Base-by-base conservation (phyloP, 2,113 vertebrate genomes). In the Jacana jacana region DNA sequence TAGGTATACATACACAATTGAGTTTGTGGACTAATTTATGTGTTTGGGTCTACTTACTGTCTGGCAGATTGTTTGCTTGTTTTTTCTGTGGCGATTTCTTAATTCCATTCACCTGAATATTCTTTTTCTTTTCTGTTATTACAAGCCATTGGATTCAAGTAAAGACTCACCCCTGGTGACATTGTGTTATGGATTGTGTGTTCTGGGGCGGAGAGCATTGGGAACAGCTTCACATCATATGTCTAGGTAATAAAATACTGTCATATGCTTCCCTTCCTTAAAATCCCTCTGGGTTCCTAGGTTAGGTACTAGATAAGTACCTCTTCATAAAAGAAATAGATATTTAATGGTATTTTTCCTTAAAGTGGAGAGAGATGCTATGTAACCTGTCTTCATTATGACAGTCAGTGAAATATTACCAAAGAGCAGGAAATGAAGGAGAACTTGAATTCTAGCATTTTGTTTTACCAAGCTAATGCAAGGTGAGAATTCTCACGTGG, bases 191-290 rank as follows among this genome's bases (percentile, higher is more conserved):
- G 99, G 99, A 68, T 97, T 99, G 28, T 99, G 99, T 96, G 99
- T 99, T 95, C 98, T 99, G 97, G 99, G 99, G 28, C 98, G 99
- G 86, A 98, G 99, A 98, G 99, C 99, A 14, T 86, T 99, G 92
- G 99, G 99, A 63, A 99, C 99, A 30, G 99, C 99, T 39, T 99
- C 99, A 25, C 99, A 99, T 97, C 99, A 99, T 89, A 99, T 99
- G 99, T 99, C 99, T 95, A 99, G 99, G 99, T 99, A 97, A 96
- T 78, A 79, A 89, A 88, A 87, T 30, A 2, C 20, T 44, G 30
- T 85, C 73, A 25, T 91, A 54, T 77, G 25, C 20, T 83, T 77
- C 8, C 4, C 12, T 15, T 78, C 12, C 30, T 88, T 61, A 83
- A 44, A 92, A 61, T 76, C 2, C 27, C 5, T 86, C 27, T 15